Percentiles rank a stretch among this genome's conserved stretches.
Evolutionary conservation across 2,888 invertebrate species (phyloP).

Genomic region (Metacarcinus magister): DNA sequence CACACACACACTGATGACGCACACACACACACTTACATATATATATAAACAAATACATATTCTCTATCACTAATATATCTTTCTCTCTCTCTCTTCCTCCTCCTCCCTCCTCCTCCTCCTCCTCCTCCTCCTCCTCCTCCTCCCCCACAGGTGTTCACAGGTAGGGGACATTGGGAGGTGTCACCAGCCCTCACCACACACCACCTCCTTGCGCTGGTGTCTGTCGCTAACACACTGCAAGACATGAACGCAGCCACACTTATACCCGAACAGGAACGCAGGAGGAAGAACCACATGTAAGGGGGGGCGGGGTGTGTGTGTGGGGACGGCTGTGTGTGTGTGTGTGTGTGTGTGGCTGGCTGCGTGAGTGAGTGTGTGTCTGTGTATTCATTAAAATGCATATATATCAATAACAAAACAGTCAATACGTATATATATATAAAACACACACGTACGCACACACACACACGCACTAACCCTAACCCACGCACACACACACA

Average conservation of each 20-base stretch:
- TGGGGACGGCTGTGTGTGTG: not conserved
- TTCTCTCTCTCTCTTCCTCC: no score
- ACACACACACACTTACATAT: no score
- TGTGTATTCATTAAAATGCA: no score
- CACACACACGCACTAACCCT: not conserved
- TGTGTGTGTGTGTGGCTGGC: not conserved
- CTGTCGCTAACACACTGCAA: slow-evolving; percentile 98
- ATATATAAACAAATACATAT: no score
- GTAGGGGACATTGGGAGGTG: slow-evolving; percentile 97
- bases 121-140: not conserved
- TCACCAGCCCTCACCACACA: slow-evolving; percentile 89
- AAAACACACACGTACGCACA: not conserved
- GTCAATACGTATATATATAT: no score
- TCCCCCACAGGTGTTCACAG: slow-evolving; percentile 89
- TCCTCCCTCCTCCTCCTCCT: no score
- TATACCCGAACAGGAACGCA: slow-evolving; percentile 93
- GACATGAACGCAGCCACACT: slow-evolving; percentile 98
- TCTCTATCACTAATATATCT: no score
- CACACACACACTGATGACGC: no score
- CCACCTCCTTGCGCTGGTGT: slow-evolving; percentile 96
- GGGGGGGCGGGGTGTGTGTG: not conserved
- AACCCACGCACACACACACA: not conserved
- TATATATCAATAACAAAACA: no score
- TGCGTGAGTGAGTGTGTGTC: no score
- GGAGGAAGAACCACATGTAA: slow-evolving; percentile 83